Conservation (phyloP, 2,797 vertebrate genomes). For the Pterois miles region DNA sequence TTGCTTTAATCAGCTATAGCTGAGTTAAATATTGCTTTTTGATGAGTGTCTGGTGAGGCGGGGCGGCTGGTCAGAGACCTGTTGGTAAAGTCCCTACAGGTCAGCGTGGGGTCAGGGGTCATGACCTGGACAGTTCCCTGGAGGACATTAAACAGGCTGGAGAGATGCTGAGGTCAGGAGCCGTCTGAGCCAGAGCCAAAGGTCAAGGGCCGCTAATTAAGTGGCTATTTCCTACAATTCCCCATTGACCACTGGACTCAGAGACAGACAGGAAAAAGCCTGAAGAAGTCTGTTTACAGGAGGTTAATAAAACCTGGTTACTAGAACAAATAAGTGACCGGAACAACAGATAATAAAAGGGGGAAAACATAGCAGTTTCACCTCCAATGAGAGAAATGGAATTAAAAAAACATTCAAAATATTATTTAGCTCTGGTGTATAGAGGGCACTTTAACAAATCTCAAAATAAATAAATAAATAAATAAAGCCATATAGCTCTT, state of each 20-base stretch:
- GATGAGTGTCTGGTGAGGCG: conserved; percentile 43
- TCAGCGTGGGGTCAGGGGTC: conserved; percentile 67
- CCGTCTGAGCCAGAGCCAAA: conserved; percentile 56
- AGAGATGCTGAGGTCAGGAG: conserved; percentile 71
- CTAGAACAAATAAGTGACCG: not conserved
- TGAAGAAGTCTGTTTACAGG: conserved; percentile 23
- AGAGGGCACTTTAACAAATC: not conserved
- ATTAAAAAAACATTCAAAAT: not conserved
- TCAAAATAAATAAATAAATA: not conserved
- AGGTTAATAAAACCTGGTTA: conserved; percentile 52
- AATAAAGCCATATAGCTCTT: fast-evolving
- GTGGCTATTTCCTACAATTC: conserved; percentile 80
- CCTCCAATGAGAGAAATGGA: not conserved
- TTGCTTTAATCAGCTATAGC: conserved; percentile 17
- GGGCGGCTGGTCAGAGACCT: conserved; percentile 58
- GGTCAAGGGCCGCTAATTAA: conserved; percentile 84
- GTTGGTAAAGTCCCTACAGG: conserved; percentile 63
- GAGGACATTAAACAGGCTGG: conserved; percentile 79
- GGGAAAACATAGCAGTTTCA: not conserved
- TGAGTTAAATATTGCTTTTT: conserved; percentile 49
- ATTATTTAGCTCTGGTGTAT: not conserved
- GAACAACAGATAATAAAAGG: not conserved
- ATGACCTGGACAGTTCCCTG: conserved; percentile 74
- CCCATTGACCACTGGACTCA: conserved; percentile 67
- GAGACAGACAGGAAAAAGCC: conserved; percentile 36